A percentile compares a stretch with the other conserved stretches of the same genome.
phyloP scores from a whole-genome alignment of 2,888 invertebrate genomes.

The Agrilus mali region DNA sequence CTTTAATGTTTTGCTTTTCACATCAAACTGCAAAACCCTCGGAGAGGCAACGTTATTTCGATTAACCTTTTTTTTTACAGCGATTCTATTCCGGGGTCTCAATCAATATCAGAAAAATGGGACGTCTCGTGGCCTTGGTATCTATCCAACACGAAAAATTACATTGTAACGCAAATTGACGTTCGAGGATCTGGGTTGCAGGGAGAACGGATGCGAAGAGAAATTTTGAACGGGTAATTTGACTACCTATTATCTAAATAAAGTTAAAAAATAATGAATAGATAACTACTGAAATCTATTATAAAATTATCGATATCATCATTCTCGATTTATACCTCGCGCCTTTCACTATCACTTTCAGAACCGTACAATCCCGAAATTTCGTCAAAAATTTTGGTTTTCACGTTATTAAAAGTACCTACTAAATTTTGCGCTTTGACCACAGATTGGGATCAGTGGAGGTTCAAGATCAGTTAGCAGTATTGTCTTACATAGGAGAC shows the following conservation, averaged over 20 bases:
- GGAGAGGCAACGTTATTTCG: too few relatives aligned
- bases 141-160: conserved; percentile 66
- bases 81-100: conserved; percentile 70
- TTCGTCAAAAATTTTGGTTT: too few relatives aligned
- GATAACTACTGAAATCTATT: neutral
- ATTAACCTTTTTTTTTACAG: conserved; percentile 32
- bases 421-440: too few relatives aligned
- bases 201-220: conserved; percentile 61
- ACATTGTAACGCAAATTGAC: conserved; percentile 80
- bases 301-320: neutral
- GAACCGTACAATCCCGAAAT: too few relatives aligned
- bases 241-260: neutral
- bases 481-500: conserved; percentile 58
- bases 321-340: too few relatives aligned
- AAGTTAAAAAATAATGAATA: too few relatives aligned
- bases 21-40: too few relatives aligned
- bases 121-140: conserved; percentile 75
- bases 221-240: conserved; percentile 50
- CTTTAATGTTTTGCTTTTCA: too few relatives aligned
- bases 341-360: too few relatives aligned
- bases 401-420: too few relatives aligned
- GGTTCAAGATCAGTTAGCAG: conserved; percentile 50
- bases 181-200: conserved; percentile 77
- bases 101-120: conserved; percentile 73
- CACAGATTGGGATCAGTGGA: conserved; percentile 48